Evolutionary conservation across 2,113 vertebrate genomes (phyloP), one percentile per base, ranked within the genome.

Genomic region (Menidia beryllina): DNA sequence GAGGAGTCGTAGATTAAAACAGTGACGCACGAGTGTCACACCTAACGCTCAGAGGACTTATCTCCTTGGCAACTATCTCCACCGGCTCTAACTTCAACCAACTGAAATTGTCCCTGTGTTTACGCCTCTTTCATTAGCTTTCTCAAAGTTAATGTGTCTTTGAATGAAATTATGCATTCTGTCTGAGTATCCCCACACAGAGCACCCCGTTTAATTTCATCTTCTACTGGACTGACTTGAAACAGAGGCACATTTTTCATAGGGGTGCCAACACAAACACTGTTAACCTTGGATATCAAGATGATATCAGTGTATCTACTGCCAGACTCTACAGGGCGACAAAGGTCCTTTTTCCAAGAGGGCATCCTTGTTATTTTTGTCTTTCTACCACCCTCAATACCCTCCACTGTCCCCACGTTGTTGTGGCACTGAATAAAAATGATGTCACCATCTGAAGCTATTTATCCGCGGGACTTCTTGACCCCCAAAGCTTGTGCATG

Each of bases 31-130:
- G 59, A 73, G 77, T 67, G 51, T 91, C 87, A 85, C 85, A 87
- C 75, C 89, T 93, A 79, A 49, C 26, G 68, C 63, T 76, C 64
- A 11, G 61, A 81, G 60, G 82, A 88, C 65, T 83, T 67, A 84
- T 91, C 90, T 89, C 91, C 87, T 49, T 88, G 86, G 87, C 87
- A 92, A 93, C 91, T 62, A 65, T 79, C 81, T 79, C 83, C 39
- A 7, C 60, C 77, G 36, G 50, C 48, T 58, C 72, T 73, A 73
- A 58, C 73, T 79, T n/a, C 49, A 38, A 64, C 59, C 66, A 70
- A 60, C 79, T 77, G 68, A 75, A 89, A 66, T 45, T 1, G 69
- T 69, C 74, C 58, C 55, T 53, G 36, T 26, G 26, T 74, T 65
- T 81, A 54, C 70, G 56, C 75, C 60, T 66, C 75, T 83, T 75